Evolutionary conservation across 2,888 invertebrate genomes (phyloP).

Genomic region (Chalcis sispes): DNA sequence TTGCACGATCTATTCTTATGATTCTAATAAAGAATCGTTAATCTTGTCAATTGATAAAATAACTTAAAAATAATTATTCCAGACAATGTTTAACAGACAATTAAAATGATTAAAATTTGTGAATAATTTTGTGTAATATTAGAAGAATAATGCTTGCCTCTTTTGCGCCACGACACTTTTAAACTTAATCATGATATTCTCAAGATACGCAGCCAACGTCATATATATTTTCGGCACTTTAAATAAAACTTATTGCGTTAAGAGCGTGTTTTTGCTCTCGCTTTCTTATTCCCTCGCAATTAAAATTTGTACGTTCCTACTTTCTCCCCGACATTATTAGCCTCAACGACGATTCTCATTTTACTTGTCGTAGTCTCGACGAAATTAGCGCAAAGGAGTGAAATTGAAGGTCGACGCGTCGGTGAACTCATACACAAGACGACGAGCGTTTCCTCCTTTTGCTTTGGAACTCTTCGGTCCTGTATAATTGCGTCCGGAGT

Average conservation of each 20-base stretch:
- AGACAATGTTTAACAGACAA: too few relatives aligned
- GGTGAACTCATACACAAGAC: conserved; percentile 29
- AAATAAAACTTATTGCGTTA: conserved; percentile 31
- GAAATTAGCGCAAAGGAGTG: conserved; percentile 20
- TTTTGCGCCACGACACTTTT: not conserved
- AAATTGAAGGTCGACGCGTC: conserved; percentile 34
- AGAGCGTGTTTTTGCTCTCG: not conserved
- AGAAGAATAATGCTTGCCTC: too few relatives aligned
- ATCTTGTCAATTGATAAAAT: too few relatives aligned
- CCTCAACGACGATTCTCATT: conserved; percentile 4
- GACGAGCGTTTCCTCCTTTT: too few relatives aligned
- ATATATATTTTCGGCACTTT: not conserved
- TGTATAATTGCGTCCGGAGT: conserved; percentile 39
- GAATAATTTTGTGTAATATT: too few relatives aligned
- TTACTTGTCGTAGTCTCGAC: not conserved
- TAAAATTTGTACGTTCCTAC: conserved; percentile 35
- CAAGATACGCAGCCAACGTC: not conserved
- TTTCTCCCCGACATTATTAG: conserved; percentile 11
- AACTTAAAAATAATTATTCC: too few relatives aligned
- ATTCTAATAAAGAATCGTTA: too few relatives aligned
- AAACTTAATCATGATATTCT: conserved; percentile 26
- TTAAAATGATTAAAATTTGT: too few relatives aligned
- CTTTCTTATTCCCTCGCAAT: conserved; percentile 30
- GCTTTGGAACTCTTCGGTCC: not conserved
- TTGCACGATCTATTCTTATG: too few relatives aligned